These are phyloP conservation scores for Drosophila parthenogenetica DNA, from an alignment of 2,888 invertebrate species.

Conservation along the genomic window DNA sequence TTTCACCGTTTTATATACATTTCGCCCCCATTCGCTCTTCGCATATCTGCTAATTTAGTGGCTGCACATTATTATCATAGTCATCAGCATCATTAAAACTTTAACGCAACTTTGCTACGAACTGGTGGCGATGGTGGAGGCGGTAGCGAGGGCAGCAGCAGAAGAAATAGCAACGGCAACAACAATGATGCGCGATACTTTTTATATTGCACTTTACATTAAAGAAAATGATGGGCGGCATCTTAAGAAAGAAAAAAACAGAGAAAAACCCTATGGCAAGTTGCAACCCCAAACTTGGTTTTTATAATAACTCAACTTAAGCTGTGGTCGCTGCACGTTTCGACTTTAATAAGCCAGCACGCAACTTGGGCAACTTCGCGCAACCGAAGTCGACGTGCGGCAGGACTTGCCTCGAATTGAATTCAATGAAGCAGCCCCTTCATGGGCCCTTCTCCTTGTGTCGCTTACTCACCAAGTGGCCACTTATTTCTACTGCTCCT, in stretches of 20 bases:
- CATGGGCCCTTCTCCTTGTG: not conserved
- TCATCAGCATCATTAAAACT: constrained; percentile 82
- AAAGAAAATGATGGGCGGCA: constrained; percentile 68
- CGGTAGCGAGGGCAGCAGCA: too few species aligned
- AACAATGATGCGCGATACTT: constrained; percentile 68
- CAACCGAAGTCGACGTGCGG: constrained; percentile 37
- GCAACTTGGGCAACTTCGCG: constrained; percentile 70
- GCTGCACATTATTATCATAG: constrained; percentile 80
- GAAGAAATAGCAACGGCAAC: constrained; percentile 19
- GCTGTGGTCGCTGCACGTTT: constrained; percentile 70
- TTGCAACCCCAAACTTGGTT: constrained; percentile 4
- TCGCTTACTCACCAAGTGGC: constrained; percentile 26
- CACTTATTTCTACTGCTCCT: constrained; percentile 24
- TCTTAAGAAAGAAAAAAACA: constrained; percentile 2
- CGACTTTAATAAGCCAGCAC: constrained; percentile 80
- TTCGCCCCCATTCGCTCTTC: constrained; percentile 31
- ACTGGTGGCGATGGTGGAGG: constrained; percentile 37
- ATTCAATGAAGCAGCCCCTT: constrained; percentile 58
- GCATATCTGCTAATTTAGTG: constrained; percentile 76
- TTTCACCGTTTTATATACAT: constrained; percentile 46
- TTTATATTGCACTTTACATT: constrained; percentile 81
- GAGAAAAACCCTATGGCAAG: constrained; percentile 15
- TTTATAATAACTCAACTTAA: constrained; percentile 78
- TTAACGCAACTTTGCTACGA: constrained; percentile 74
- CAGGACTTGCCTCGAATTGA: constrained; percentile 63